Base-by-base conservation (phyloP, 2,888 invertebrate genomes). In the Caenorhabditis zanzibari region DNA sequence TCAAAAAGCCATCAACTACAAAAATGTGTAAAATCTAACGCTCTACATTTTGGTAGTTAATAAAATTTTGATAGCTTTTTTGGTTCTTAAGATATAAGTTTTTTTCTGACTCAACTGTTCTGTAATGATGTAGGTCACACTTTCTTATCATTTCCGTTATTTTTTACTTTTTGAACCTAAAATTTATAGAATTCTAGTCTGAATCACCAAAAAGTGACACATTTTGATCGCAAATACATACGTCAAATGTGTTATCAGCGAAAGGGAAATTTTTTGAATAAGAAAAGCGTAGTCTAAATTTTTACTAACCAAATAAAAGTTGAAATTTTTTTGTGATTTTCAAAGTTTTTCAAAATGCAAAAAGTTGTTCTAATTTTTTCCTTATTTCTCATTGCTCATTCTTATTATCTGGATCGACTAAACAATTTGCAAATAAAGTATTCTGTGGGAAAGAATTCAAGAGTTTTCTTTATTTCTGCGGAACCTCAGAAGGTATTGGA, bases 1-100 rank as follows among this genome's bases (percentile, higher is more conserved):
- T 64, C 28, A 24, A 47, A 64, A 44, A 64, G 41, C n/a, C 14
- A 16, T 44, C 1, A 64, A 64, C 44, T 64, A 47, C 7, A 10
- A 63, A 41, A 19, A 22, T 41, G 26, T 24, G 22, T 22, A 24
- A 41, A 32, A 44, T 32, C 14, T 35, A 0, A 24, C 19, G 32
- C 12, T 44, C 24, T 44, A 24, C 44, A 63, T 44, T 63, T 64
- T 64, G 5, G 14, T 47, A 1, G 41, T 22, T 63, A 22, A 41
- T 44, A 5, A 63, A 10, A 24, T 63, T 63, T 41, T 22, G 9
- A 19, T 63, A 63, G 12, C 41, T 63, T 22, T 41, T 1, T 19
- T 22, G 2, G 6, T 41, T 41, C 1, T n/a, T 24, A 28, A 47
- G 64, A 47, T 64, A 64, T 64, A 49, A 47, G 28, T 0, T 3